These are phyloP conservation scores for Drosophila anomalata DNA, from an alignment of 2,888 invertebrate species.

Conservation along the genomic window DNA sequence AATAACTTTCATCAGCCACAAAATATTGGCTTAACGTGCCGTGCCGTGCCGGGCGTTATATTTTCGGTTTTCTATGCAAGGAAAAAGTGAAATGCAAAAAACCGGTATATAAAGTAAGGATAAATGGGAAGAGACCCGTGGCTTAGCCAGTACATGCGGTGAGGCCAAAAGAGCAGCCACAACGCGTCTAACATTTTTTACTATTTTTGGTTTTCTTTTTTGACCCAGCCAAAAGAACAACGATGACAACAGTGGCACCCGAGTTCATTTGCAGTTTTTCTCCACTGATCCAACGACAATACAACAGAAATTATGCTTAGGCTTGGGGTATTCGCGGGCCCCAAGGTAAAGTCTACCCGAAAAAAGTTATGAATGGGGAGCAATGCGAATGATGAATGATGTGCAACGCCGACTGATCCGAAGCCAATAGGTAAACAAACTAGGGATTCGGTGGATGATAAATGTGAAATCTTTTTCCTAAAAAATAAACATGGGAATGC, in stretches of 20 bases:
- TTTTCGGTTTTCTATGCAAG: slow-evolving; percentile 28
- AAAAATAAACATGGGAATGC: slow-evolving; percentile 8
- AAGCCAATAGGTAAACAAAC: slow-evolving; percentile 22
- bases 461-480: slow-evolving; percentile 7
- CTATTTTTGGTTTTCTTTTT: not conserved
- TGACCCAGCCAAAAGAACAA: slow-evolving; percentile 20
- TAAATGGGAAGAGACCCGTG: slow-evolving; percentile 24
- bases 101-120: slow-evolving; percentile 28
- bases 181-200: not conserved
- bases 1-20: slow-evolving; percentile 75
- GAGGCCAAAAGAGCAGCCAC: slow-evolving; percentile 29
- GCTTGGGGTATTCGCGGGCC: slow-evolving; percentile 17
- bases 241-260: slow-evolving; percentile 50
- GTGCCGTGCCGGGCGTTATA: slow-evolving; percentile 50
- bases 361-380: slow-evolving; percentile 29
- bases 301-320: slow-evolving; percentile 42
- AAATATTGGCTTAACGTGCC: slow-evolving; percentile 74
- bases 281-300: slow-evolving; percentile 40
- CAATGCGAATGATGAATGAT: slow-evolving; percentile 38
- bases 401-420: slow-evolving; percentile 17
- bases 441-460: slow-evolving; percentile 4
- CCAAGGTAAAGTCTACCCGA: not conserved
- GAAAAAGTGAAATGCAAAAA: slow-evolving; percentile 28
- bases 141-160: slow-evolving; percentile 62
- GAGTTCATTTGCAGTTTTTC: slow-evolving; percentile 74